Evolutionary conservation across 2,113 vertebrate genomes (phyloP), one percentile per base, ranked within the genome.

Genomic region (Hipposideros armiger): DNA sequence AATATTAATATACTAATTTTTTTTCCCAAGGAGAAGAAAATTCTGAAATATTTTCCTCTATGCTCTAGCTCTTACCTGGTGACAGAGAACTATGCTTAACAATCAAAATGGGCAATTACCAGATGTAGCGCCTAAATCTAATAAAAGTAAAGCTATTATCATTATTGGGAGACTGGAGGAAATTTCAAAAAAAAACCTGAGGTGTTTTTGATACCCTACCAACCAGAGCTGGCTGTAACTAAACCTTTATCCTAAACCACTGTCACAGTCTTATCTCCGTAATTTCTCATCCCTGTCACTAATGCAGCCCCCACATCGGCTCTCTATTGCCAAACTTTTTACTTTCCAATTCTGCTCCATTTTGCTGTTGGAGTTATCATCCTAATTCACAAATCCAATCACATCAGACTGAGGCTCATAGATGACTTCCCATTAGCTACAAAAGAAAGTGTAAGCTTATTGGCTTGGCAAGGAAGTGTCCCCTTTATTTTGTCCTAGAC

Each of bases 1-100:
- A 96, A 97, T 95, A 95, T 96, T 97, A 97, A 94, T 96, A 76
- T 56, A 90, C 81, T 81, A 77, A 74, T 45, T 50, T 72, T 77
- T 87, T 86, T 69, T 54, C 36, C 85, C 73, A 62, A 88, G 11
- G 56, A 93, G 30, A 97, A 95, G 20, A 76, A 94, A 96, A 73
- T 62, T 78, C 40, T 91, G 72, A 72, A 77, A 90, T 26, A 22
- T 54, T 92, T 92, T 84, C 32, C 54, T 96, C 56, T 93, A 28
- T 54, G 36, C 73, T 90, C 28, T 28, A 32, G 2, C n/a, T 70
- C 66, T 91, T 91, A 52, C 54, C 16, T 91, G 16, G n/a, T 76
- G 69, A 89, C 30, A 72, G 69, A 93, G 13, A 92, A 88, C 30
- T 92, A 64, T 56, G 62, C 50, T 85, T 95, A 88, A 83, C 50